Base-by-base conservation (phyloP, 2,113 vertebrate species). In the Sebastes schlegelii region DNA sequence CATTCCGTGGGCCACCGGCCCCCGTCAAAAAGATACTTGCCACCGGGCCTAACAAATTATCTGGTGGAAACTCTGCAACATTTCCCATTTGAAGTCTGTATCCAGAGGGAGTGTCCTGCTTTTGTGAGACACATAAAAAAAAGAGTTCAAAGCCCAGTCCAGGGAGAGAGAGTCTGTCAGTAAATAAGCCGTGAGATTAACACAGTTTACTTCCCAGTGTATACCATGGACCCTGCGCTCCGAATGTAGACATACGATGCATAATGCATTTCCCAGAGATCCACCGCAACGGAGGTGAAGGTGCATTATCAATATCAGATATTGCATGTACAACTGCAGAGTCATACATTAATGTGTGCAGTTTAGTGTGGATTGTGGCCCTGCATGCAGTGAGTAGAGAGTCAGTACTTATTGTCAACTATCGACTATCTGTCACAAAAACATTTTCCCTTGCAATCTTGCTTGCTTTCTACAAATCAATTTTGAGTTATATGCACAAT, bases 131-230 rank as follows among this genome's bases (percentile, higher is more conserved):
- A 73, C 52, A 69, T 62, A 55, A 73, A 61, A 83, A 82, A 83
- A 82, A 57, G 42, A 80, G 83, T 84, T 88, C 74, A 89, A 82
- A 79, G 80, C 72, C 70, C 26, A 62, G 74, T 67, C 71, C 71
- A 80, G 64, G 64, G 90, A 82, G 19, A 82, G 19, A 58, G 72
- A 85, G 62, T 21, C 69, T 73, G 84, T 69, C 79, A 83, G 84
- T 87, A 79, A 81, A 83, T 88, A 91, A 85, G 42, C 64, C 64
- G 55, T 73, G 65, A 85, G 79, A 79, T 89, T 78, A 89, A 75
- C 82, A 60, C 77, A 76, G 74, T 77, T 83, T 80, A 68, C 66
- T 77, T 79, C 73, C 26, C 60, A 40, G 80, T 77, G 60, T 72
- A 54, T 57, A 34, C 66, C 77, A 46, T 9, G 40, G 72, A 61